Base-by-base conservation (phyloP, 2,888 invertebrate genomes). In the Catonia carolina region DNA sequence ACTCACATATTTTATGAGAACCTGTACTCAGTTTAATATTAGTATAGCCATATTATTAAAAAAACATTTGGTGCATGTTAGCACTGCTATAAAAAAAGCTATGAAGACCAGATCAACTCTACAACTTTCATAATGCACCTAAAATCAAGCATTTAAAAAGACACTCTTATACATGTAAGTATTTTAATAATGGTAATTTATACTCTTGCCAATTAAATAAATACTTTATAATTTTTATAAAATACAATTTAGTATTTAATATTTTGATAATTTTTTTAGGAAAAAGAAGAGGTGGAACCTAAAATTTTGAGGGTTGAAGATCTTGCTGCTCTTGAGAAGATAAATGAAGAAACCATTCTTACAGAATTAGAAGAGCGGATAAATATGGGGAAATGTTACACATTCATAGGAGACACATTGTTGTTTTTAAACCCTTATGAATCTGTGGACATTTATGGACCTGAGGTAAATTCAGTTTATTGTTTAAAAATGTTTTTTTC, bases 241-340 rank as follows among this genome's bases (percentile, higher is more conserved):
- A n/a, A n/a, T n/a, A n/a, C n/a, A n/a, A n/a, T n/a, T n/a, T 31
- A 33, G 15, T 27, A 4, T 17, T 6, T 33, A 31, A 10, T 15
- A 27, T 18, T 33, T 49, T 8, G 14, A 14, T 17, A 33, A 2
- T 33, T 51, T 15, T 17, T 33, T 8, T 41, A 52, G 52, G 53
- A 47, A 10, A 58, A 42, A 17, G 41, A 41, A 45, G 50, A 47
- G 18, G 31, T 55, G 31, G 60, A 54, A 1, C 58, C 60, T 1
- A 85, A 89, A 68, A 77, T 78, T 1, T 86, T 92, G 85, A 80
- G 83, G 67, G 83, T 84, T 1, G 92, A 92, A 74, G 91, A 92
- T 74, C 75, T 92, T 60, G 89, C 90, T 0, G 86, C 86, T 2
- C 71, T 92, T 47, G 86, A 88, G 61, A 74, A 77, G 56, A 74